phyloP scores from a whole-genome alignment of 64 coral and sea anemone species.

The Dendronephthya gigantea region DNA sequence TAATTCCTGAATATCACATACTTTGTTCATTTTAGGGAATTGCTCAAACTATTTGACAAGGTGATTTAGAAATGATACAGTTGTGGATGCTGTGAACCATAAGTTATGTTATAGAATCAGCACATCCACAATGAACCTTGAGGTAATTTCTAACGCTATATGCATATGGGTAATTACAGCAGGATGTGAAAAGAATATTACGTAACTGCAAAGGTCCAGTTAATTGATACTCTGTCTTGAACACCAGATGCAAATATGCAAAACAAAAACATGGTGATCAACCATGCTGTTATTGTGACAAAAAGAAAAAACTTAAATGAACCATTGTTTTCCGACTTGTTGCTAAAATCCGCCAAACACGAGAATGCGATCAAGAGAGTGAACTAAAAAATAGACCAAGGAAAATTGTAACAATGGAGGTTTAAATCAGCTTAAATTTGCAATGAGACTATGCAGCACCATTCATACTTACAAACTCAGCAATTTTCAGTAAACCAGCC shows the following conservation, averaged over 20 bases:
- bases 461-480: conserved; percentile 70
- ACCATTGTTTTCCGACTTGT: conserved; percentile 10
- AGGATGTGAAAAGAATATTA: not conserved
- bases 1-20: too few relatives aligned
- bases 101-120: too few relatives aligned
- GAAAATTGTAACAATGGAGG: too few relatives aligned
- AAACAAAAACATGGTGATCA: conserved; percentile 61
- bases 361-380: conserved; percentile 79
- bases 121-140: not conserved
- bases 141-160: too few relatives aligned
- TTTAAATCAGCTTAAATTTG: not conserved
- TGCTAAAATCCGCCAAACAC: conserved; percentile 60
- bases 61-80: too few relatives aligned
- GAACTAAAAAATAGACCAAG: conserved; percentile 38
- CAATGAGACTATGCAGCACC: not conserved
- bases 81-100: too few relatives aligned
- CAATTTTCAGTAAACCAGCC: conserved; percentile 66
- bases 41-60: too few relatives aligned
- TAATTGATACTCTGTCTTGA: conserved; percentile 46
- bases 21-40: too few relatives aligned
- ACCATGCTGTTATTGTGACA: conserved; percentile 74
- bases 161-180: too few relatives aligned
- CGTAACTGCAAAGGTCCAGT: conserved; percentile 71
- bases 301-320: conserved; percentile 97
- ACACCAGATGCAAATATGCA: conserved; percentile 41